phyloP scores from a whole-genome alignment of 2,113 vertebrate species.

The Paradisaea rubra region DNA sequence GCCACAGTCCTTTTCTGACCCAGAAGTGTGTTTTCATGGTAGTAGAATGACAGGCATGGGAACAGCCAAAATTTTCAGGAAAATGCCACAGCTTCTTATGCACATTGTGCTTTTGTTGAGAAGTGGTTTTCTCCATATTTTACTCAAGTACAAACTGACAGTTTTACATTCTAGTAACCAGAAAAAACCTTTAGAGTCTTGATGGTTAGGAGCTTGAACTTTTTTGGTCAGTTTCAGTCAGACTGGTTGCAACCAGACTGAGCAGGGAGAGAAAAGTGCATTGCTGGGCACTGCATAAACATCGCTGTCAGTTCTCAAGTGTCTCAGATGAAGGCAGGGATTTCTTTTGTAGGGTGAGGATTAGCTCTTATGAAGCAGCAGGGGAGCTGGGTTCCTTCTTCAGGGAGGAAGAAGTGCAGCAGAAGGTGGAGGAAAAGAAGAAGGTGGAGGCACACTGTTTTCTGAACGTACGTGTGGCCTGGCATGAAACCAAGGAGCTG shows the following conservation, averaged over 20 bases:
- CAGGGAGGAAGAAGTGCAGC: background rate
- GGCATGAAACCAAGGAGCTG: background rate
- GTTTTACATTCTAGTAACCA: background rate
- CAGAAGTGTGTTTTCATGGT: background rate
- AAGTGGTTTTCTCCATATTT: background rate
- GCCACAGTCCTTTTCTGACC: background rate
- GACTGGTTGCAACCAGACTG: background rate
- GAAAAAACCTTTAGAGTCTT: background rate
- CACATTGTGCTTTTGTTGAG: background rate
- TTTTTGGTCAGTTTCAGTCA: background rate
- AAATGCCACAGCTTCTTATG: background rate
- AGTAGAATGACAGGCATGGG: background rate
- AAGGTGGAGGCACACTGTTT: background rate
- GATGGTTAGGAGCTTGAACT: background rate
- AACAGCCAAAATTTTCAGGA: background rate
- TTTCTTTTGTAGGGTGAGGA: background rate
- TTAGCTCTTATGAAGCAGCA: background rate
- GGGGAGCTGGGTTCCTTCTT: background rate
- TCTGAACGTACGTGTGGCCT: background rate
- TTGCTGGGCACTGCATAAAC: background rate
- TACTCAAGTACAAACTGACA: background rate
- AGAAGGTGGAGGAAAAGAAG: background rate
- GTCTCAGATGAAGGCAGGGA: background rate
- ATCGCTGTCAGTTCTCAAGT: background rate
- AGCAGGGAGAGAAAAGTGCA: background rate